Base-by-base conservation (phyloP, 35 echinoderm and acorn worm species). In the Ophiothrix spiculata region DNA sequence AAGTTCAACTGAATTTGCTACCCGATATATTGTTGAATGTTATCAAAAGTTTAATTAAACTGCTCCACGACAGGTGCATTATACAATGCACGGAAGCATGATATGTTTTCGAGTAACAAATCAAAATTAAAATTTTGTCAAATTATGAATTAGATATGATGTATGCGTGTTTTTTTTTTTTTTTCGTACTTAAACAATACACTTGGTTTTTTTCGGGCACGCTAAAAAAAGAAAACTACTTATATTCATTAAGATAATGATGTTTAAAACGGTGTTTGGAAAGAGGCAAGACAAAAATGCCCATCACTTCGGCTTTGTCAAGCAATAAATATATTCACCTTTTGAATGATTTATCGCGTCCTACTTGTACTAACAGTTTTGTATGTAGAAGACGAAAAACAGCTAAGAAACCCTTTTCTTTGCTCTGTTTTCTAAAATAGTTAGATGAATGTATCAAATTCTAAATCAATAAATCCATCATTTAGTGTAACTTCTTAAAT, bases 261-360 rank as follows among this genome's bases (percentile, higher is more conserved):
- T 25, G 23, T 28, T 28, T 12, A 15, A 69, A 69, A 69, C 29
- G 60, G 60, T 25, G 60, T 69, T 4, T 69, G 23, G 42, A 6
- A 49, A 28, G 1, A n/a, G 29, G 60, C 17, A 69, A 69, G 16
- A 25, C 16, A 69, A 69, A 25, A 69, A 25, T 69, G 60, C 60
- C 60, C 29, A 69, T 69, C 60, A 69, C 60, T 2, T 25, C n/a
- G n/a, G n/a, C 23, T 69, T 69, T 69, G 60, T 25, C 60, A 69
- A 69, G 29, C 60, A 69, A 69, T 69, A 15, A 25, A 69, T 69
- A 69, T 69, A 25, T 69, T 69, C 60, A 69, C 17, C 60, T 28
- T n/a, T 69, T 69, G 29, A 69, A 69, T 69, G 60, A 69, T 69
- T 69, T 25, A 69, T 69, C 29, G 60, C 60, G 60, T 28, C 60